A percentile compares a stretch with the other conserved stretches of the same genome.
These are phyloP conservation scores for Dicaeum eximium DNA, from an alignment of 2,113 vertebrate genomes.

Conservation along the genomic window DNA sequence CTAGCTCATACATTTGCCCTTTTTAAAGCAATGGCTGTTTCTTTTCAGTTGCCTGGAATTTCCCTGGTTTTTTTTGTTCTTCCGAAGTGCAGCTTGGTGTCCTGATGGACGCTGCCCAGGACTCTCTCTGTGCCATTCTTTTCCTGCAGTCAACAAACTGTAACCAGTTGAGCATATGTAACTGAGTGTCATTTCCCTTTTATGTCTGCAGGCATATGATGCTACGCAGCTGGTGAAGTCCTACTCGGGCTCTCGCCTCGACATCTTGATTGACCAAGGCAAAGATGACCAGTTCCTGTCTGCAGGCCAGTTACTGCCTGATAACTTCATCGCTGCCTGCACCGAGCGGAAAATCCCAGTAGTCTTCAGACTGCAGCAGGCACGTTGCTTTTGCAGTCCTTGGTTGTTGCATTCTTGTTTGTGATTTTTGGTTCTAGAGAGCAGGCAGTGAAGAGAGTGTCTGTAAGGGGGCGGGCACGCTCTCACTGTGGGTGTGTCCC, in stretches of 20 bases:
- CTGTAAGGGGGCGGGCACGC: neutral
- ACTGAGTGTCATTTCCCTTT: neutral
- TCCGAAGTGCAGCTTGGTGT: neutral
- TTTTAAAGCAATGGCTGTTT: neutral
- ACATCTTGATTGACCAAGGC: slow-evolving; percentile 95
- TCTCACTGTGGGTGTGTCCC: neutral
- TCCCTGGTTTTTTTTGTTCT: neutral
- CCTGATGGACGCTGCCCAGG: neutral
- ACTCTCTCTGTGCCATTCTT: neutral
- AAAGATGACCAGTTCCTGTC: slow-evolving; percentile 93
- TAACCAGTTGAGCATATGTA: rapidly evolving
- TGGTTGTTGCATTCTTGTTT: neutral
- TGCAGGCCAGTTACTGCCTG: slow-evolving; percentile 88
- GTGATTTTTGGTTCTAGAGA: neutral
- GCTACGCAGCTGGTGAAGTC: slow-evolving; percentile 82
- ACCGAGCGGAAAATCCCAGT: slow-evolving; percentile 89
- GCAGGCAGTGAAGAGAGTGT: neutral
- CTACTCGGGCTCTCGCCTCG: slow-evolving; percentile 82
- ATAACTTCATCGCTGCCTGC: slow-evolving; percentile 92
- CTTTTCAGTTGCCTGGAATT: neutral
- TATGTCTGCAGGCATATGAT: slow-evolving; percentile 81
- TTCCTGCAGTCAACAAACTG: neutral
- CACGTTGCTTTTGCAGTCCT: slow-evolving; percentile 47
- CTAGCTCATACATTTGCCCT: neutral
- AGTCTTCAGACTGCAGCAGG: slow-evolving; percentile 91